phyloP scores from a whole-genome alignment of 2,113 vertebrate genomes.

The Marmota monax region DNA sequence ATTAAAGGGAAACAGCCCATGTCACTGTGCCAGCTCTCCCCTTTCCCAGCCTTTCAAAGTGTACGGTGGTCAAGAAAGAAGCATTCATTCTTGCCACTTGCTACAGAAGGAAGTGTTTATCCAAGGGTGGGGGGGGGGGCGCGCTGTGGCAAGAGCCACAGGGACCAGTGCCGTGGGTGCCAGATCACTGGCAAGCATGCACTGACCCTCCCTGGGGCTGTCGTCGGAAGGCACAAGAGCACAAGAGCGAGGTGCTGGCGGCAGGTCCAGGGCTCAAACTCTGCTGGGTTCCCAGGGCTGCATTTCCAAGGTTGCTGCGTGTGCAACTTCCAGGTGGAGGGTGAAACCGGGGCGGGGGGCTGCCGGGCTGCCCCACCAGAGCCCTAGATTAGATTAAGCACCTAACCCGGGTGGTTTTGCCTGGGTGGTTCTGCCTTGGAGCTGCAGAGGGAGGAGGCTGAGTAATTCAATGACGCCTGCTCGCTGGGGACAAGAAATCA shows the following conservation, averaged over 20 bases:
- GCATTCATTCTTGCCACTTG: background rate
- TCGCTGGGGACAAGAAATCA: conserved; percentile 90
- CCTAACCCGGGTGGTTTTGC: conserved; percentile 78
- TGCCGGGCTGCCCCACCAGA: conserved; percentile 79
- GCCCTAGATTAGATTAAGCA: conserved; percentile 87
- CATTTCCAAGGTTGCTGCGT: background rate
- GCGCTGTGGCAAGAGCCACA: background rate
- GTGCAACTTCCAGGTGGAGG: conserved; percentile 72
- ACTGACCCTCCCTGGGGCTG: background rate
- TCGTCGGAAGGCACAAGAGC: background rate
- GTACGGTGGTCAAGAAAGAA: background rate
- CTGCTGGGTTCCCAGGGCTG: background rate
- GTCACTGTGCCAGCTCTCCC: rapidly evolving
- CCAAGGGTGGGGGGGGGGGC: too few species aligned
- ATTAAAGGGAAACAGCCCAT: background rate
- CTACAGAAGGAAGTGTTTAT: background rate
- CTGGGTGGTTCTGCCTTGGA: conserved; percentile 84
- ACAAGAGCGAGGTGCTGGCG: background rate
- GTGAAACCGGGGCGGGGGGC: conserved; percentile 84
- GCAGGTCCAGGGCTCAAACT: background rate
- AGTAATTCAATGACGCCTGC: conserved; percentile 89
- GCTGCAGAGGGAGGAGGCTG: conserved; percentile 85
- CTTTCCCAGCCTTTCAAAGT: background rate
- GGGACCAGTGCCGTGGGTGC: background rate
- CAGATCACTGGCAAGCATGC: background rate